These are phyloP conservation scores for Azorinus chamasolen DNA, from an alignment of 2,888 invertebrate species.

Conservation along the genomic window DNA sequence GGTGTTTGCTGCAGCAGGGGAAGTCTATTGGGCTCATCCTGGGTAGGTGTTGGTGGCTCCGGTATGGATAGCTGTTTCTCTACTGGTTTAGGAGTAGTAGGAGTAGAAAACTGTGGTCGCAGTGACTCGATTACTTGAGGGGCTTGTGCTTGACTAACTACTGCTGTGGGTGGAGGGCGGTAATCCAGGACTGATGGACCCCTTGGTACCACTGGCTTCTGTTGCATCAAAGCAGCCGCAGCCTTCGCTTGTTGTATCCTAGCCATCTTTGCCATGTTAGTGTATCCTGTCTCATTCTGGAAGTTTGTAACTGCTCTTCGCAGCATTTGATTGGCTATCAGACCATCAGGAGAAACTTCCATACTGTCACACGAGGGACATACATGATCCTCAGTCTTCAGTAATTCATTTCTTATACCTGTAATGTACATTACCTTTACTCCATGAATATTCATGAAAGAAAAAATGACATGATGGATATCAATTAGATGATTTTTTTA, in stretches of 20 bases:
- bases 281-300: slow-evolving; percentile 96
- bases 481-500: too few relatives aligned
- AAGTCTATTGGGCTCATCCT: slow-evolving; percentile 51
- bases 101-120: background rate
- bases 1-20: background rate
- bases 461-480: too few relatives aligned
- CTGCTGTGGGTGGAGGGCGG: slow-evolving; percentile 35
- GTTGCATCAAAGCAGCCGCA: slow-evolving; percentile 18
- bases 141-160: slow-evolving; percentile 32
- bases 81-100: background rate
- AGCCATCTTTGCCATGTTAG: slow-evolving; percentile 80
- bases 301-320: slow-evolving; percentile 96
- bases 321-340: slow-evolving; percentile 96
- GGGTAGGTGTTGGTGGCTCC: slow-evolving; percentile 60
- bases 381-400: slow-evolving; percentile 97
- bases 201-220: slow-evolving; percentile 42
- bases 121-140: slow-evolving; percentile 16
- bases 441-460: too few relatives aligned
- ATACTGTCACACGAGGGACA: slow-evolving; percentile 98
- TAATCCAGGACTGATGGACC: slow-evolving; percentile 60
- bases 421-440: slow-evolving; percentile 67
- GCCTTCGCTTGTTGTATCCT: slow-evolving; percentile 24
- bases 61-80: slow-evolving; percentile 8
- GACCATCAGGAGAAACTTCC: slow-evolving; percentile 95
- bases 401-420: slow-evolving; percentile 95